Evolutionary conservation across 35 echinoderm and acorn worm genomes (phyloP), one percentile per base, ranked within the genome.

Genomic region (Heliocidaris tuberculata): DNA sequence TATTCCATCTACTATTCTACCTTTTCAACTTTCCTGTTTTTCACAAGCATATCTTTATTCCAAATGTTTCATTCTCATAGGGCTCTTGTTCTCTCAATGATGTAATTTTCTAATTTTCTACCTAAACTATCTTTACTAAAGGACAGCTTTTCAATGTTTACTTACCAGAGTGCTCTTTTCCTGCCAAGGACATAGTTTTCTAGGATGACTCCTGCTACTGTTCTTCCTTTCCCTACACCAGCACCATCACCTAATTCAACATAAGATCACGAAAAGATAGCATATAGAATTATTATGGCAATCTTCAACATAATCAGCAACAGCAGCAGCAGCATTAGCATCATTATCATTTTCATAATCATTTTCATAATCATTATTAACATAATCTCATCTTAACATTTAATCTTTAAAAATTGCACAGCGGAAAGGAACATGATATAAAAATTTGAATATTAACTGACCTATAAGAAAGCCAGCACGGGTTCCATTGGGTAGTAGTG

Each of bases 381-480:
- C 35, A 42, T 42, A 42, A 1, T 42, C 35, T 42, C 1, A 42
- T 42, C 35, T 42, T 42, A 42, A 42, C 35, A 42, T 42, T 42
- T 42, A 42, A 42, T 42, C 35, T 1, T 42, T 42, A 78, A 71
- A 78, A 78, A n/a, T 19, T 78, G 65, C 27, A 78, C 21, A 27
- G 19, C 7, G 2, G 21, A 78, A 78, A 27, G 17, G 27, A 78
- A 78, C 27, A 78, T 4, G 27, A 12, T 13, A 19, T 27, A 5
- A 78, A 78, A n/a, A 6, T 5, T 78, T 19, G 21, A 7, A 78
- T 78, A 2, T 6, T 6, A 42, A 85, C 86, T 97, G 48, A 99
- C 98, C 98, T 32, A 99, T 96, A 30, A 99, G 95, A 50, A 97
- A 99, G 16, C 98, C 98, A 35, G 98, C 98, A 49, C 98, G 96